Evolutionary conservation across 2,888 invertebrate genomes (phyloP).

Genomic region (Polylopha cassiicola): DNA sequence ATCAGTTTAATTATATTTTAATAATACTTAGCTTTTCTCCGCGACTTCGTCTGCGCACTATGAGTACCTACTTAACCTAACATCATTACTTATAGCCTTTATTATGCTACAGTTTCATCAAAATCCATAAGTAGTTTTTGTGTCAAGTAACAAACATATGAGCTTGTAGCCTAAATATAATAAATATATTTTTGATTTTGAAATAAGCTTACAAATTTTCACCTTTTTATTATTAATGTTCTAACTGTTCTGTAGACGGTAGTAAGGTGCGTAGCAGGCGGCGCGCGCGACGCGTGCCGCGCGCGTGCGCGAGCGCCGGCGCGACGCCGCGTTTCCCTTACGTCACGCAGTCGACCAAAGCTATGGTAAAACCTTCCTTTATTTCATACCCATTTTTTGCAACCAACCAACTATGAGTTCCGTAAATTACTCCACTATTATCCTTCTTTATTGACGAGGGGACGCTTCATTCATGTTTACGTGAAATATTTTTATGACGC

Average conservation of each 20-base stretch:
- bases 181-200: too few relatives aligned
- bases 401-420: conserved; percentile 52
- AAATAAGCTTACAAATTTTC: too few relatives aligned
- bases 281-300: conserved; percentile 38
- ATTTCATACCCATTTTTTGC: conserved; percentile 39
- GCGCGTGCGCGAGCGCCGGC: conserved; percentile 50
- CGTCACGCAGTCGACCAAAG: conserved; percentile 64
- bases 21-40: too few relatives aligned
- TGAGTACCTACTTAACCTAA: too few relatives aligned
- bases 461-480: conserved; percentile 53
- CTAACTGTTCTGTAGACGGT: conserved; percentile 46
- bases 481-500: conserved; percentile 52
- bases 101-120: too few relatives aligned
- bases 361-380: conserved; percentile 48
- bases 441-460: conserved; percentile 42
- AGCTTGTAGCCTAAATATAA: too few relatives aligned
- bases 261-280: conserved; percentile 55
- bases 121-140: too few relatives aligned
- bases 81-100: too few relatives aligned
- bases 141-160: too few relatives aligned
- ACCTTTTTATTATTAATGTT: too few relatives aligned
- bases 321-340: conserved; percentile 48
- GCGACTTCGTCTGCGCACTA: too few relatives aligned
- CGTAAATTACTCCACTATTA: conserved; percentile 67
- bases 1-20: too few relatives aligned